These are phyloP conservation scores for Piliocolobus tephrosceles DNA, from an alignment of 2,113 vertebrate species.

Conservation along the genomic window DNA sequence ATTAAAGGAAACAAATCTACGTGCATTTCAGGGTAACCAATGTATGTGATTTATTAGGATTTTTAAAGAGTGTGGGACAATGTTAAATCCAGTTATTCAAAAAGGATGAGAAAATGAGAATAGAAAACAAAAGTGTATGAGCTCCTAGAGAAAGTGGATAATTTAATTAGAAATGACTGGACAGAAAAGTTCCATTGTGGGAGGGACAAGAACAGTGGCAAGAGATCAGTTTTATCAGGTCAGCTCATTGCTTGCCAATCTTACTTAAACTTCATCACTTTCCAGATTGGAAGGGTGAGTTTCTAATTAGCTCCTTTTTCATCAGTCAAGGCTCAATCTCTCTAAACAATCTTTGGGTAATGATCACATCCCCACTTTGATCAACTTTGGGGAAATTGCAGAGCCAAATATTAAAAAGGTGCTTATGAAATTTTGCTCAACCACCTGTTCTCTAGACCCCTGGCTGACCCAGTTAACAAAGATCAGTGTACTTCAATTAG, in stretches of 20 bases:
- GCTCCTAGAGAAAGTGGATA: constrained; percentile 5
- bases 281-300: constrained; percentile 85
- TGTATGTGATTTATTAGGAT: neutral
- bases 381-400: constrained; percentile 83
- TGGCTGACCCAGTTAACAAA: constrained; percentile 77
- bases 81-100: neutral
- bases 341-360: constrained; percentile 86
- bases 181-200: constrained; percentile 39
- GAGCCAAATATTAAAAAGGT: constrained; percentile 84
- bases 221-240: constrained; percentile 41
- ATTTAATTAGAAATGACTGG: constrained; percentile 62
- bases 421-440: constrained; percentile 81
- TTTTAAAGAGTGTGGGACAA: neutral
- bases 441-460: constrained; percentile 84
- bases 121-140: neutral
- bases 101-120: neutral
- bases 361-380: constrained; percentile 77
- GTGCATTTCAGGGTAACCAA: neutral
- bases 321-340: constrained; percentile 81
- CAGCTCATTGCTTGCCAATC: constrained; percentile 77
- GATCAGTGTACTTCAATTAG: constrained; percentile 82
- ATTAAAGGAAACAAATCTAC: neutral
- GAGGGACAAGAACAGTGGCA: constrained; percentile 41
- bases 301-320: constrained; percentile 85
- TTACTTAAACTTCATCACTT: constrained; percentile 86